Conservation (phyloP, 2,888 invertebrate species). For the Xestoiulus laeticollis region DNA sequence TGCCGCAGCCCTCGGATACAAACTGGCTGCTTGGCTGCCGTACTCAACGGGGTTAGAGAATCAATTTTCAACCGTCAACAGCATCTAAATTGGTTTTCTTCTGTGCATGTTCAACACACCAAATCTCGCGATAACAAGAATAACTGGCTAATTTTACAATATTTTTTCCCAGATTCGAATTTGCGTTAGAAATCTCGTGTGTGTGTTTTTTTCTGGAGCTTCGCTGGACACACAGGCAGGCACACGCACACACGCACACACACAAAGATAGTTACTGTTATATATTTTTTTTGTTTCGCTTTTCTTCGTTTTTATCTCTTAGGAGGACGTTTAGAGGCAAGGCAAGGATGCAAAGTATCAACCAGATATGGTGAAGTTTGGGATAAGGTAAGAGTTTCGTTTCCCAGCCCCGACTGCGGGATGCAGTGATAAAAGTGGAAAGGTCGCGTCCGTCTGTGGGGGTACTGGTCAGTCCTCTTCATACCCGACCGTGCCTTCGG, state of each 20-base stretch:
- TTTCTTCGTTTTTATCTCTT: background rate
- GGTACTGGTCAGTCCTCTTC: background rate
- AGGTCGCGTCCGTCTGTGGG: background rate
- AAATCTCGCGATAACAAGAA: conserved; percentile 12
- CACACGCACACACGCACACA: conserved; percentile 19
- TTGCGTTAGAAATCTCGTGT: conserved; percentile 12
- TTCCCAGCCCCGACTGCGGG: background rate
- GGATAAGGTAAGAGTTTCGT: background rate
- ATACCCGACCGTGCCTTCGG: background rate
- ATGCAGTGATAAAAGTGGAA: conserved; percentile 20
- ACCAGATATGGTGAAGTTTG: conserved; percentile 3
- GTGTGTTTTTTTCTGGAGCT: background rate
- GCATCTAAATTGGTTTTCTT: background rate
- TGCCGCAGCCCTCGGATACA: background rate
- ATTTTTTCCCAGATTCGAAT: conserved; percentile 12
- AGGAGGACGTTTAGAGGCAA: background rate
- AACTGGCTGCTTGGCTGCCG: background rate
- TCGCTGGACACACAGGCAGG: conserved; percentile 12
- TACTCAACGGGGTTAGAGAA: background rate
- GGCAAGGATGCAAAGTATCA: conserved; percentile 20
- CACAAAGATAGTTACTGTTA: conserved; percentile 4
- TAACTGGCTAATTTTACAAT: conserved; percentile 1
- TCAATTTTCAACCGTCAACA: background rate
- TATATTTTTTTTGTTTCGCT: background rate
- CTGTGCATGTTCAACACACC: background rate